phyloP scores from a whole-genome alignment of 2,888 invertebrate genomes.

The Orthosia cruda region DNA sequence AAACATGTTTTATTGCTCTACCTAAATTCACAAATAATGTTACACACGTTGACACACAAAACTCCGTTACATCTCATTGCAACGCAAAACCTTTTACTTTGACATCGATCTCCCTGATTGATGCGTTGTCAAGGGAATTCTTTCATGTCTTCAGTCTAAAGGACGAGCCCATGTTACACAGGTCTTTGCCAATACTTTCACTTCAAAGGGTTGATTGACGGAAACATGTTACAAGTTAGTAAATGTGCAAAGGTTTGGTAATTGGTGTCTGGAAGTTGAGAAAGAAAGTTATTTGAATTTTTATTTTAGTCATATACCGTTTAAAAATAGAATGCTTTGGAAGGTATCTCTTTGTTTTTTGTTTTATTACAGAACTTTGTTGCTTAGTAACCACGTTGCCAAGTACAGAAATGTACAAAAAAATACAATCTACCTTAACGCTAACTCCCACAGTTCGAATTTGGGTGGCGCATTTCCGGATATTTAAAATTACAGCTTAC shows the following conservation, averaged over 20 bases:
- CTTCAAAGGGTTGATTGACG: conserved; percentile 52
- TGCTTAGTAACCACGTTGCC: too few species aligned
- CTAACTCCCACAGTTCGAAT: too few species aligned
- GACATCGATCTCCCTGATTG: conserved; percentile 61
- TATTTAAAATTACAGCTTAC: too few species aligned
- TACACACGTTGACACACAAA: not conserved
- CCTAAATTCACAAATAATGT: not conserved
- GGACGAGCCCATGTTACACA: conserved; percentile 12
- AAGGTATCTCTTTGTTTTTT: too few species aligned
- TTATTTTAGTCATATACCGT: not conserved
- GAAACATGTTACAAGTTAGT: conserved; percentile 16
- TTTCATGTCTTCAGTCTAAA: conserved; percentile 46
- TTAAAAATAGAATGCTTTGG: not conserved
- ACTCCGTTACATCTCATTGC: conserved; percentile 29
- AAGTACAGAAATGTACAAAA: too few species aligned
- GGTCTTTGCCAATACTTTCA: conserved; percentile 38
- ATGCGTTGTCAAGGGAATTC: conserved; percentile 59
- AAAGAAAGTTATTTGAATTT: conserved; percentile 2
- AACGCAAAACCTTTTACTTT: conserved; percentile 41
- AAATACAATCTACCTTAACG: too few species aligned
- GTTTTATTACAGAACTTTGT: too few species aligned
- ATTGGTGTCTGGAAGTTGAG: not conserved
- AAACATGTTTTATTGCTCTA: not conserved
- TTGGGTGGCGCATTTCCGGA: too few species aligned
- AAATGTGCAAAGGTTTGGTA: conserved; percentile 37